Percentiles rank a stretch among this genome's conserved stretches.
Conservation (phyloP, 2,888 invertebrate species). For the Clistopyga incitator region DNA sequence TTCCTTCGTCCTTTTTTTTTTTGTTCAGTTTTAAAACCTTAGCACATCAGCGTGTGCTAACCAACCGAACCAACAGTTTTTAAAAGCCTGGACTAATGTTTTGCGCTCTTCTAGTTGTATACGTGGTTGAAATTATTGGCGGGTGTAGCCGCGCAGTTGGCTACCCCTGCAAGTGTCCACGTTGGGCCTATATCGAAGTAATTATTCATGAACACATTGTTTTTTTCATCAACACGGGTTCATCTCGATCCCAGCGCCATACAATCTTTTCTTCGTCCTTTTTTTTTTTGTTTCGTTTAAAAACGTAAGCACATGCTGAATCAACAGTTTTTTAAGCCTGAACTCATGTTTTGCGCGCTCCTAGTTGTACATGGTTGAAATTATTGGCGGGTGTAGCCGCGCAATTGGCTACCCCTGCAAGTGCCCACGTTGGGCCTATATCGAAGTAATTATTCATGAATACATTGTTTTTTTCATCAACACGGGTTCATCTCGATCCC, state of each 20-base stretch:
- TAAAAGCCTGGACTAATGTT: neutral
- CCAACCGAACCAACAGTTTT: neutral
- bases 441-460: slow-evolving; percentile 35
- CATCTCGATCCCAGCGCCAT: neutral
- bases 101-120: neutral
- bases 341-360: neutral
- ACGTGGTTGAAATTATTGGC: too few relatives aligned
- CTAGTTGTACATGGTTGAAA: too few relatives aligned
- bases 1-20: neutral
- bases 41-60: too few relatives aligned
- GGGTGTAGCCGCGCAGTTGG: too few relatives aligned
- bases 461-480: slow-evolving; percentile 17
- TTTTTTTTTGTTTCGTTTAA: too few relatives aligned
- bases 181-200: too few relatives aligned
- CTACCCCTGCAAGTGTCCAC: too few relatives aligned
- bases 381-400: too few relatives aligned
- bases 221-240: neutral
- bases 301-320: too few relatives aligned
- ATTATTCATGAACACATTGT: slow-evolving; percentile 37
- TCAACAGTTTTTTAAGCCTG: neutral
- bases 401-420: too few relatives aligned
- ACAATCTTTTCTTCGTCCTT: neutral
- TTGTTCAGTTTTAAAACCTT: too few relatives aligned
- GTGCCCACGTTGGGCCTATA: too few relatives aligned
- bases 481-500: neutral